Percentiles rank a stretch among this genome's conserved stretches.
Conservation (phyloP, 64 coral and sea anemone genomes). For the Astreopora myriophthalma region DNA sequence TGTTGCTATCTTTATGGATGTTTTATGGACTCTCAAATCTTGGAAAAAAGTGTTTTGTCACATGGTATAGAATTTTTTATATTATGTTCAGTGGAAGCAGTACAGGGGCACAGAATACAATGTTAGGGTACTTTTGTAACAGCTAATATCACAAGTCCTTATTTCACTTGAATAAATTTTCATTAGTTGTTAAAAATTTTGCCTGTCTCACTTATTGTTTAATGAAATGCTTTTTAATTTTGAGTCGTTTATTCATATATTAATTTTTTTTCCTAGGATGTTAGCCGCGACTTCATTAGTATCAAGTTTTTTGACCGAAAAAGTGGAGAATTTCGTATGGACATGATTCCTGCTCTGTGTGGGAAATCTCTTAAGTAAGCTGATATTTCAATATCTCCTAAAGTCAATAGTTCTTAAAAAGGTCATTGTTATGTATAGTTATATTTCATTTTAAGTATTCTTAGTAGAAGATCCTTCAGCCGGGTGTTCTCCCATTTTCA, state of each 20-base stretch:
- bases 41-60: not conserved
- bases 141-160: too few species aligned
- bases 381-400: not conserved
- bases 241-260: not conserved
- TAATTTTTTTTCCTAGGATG: constrained; percentile 56
- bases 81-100: too few species aligned
- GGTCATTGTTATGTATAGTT: not conserved
- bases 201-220: not conserved
- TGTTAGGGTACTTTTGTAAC: too few species aligned
- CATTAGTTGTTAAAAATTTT: too few species aligned
- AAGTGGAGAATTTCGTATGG: constrained; percentile 56
- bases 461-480: not conserved
- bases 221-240: not conserved
- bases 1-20: not conserved
- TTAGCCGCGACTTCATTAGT: constrained; percentile 82
- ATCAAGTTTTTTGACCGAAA: constrained; percentile 71
- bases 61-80: too few species aligned
- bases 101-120: too few species aligned
- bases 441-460: too few species aligned
- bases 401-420: not conserved
- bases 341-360: constrained; percentile 80
- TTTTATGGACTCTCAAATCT: not conserved
- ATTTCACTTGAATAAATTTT: too few species aligned
- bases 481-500: not conserved
- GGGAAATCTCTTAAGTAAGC: constrained; percentile 92